Evolutionary conservation across 1,140 invertebrate genomes (phyloP).

Genomic region (Hesperophylax magnus): DNA sequence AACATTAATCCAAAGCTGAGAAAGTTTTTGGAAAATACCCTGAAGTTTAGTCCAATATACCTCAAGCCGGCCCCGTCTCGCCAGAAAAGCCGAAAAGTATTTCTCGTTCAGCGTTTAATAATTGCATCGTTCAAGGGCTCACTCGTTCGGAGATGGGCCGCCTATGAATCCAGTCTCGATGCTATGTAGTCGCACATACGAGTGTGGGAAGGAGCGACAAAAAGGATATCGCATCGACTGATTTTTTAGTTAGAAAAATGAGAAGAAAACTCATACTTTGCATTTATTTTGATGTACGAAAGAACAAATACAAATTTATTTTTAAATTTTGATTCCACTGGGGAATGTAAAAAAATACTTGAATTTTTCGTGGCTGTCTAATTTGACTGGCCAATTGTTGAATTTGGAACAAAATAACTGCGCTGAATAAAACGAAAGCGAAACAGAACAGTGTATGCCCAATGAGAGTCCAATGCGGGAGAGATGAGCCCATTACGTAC

Average conservation of each 20-base stretch:
- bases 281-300: too few relatives aligned
- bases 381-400: neutral
- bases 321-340: too few relatives aligned
- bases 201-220: neutral
- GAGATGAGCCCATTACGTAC: slow-evolving; percentile 3
- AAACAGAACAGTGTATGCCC: slow-evolving; percentile 19
- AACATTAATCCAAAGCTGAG: too few relatives aligned
- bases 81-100: slow-evolving; percentile 6
- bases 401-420: slow-evolving; percentile 10
- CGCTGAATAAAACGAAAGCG: slow-evolving; percentile 10
- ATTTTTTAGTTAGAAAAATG: neutral
- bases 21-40: too few relatives aligned
- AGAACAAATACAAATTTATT: too few relatives aligned
- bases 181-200: neutral
- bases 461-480: slow-evolving; percentile 1
- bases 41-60: neutral
- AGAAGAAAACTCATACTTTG: too few relatives aligned
- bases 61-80: neutral
- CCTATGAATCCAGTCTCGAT: neutral
- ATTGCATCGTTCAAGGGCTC: slow-evolving; percentile 23
- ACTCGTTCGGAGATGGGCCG: neutral
- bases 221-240: neutral
- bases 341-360: neutral
- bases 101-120: slow-evolving; percentile 13
- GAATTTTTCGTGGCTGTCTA: neutral